Percentiles rank a stretch among this genome's conserved stretches.
phyloP scores from a whole-genome alignment of 2,113 vertebrate species.

The Semnornis frantzii region DNA sequence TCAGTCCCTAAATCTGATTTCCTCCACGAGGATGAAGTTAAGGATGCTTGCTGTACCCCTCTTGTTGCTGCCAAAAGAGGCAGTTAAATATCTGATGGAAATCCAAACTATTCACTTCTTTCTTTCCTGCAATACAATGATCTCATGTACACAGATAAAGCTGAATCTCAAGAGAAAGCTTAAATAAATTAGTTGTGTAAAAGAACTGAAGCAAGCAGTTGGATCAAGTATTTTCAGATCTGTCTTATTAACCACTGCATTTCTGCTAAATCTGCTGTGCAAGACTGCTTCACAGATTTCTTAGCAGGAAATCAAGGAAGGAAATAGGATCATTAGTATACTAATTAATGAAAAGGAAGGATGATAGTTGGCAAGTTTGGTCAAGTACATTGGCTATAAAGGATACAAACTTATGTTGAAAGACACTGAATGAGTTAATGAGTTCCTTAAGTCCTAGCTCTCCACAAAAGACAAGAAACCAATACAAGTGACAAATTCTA shows the following conservation, averaged over 20 bases:
- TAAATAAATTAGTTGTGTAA: neutral
- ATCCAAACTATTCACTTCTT: neutral
- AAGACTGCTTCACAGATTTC: constrained; percentile 22
- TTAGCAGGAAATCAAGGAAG: neutral
- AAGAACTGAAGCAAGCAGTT: constrained; percentile 2
- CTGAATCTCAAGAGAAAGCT: constrained; percentile 12
- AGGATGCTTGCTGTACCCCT: neutral
- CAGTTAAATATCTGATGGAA: neutral
- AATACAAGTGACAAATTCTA: neutral
- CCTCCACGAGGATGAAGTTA: neutral
- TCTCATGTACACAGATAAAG: neutral
- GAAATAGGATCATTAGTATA: neutral
- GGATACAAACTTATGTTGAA: neutral
- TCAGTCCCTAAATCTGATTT: neutral
- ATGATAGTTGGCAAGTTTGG: neutral
- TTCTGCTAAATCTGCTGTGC: constrained; percentile 11
- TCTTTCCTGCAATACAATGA: neutral
- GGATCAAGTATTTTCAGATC: neutral
- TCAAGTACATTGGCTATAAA: neutral
- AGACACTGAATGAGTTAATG: neutral
- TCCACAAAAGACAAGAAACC: neutral
- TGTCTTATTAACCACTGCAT: constrained; percentile 1
- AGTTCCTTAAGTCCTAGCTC: neutral
- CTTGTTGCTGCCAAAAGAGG: neutral
- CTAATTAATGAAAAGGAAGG: constrained; percentile 20